These are phyloP conservation scores for Microdon myrmicae DNA, from an alignment of 2,888 invertebrate species.

Conservation along the genomic window DNA sequence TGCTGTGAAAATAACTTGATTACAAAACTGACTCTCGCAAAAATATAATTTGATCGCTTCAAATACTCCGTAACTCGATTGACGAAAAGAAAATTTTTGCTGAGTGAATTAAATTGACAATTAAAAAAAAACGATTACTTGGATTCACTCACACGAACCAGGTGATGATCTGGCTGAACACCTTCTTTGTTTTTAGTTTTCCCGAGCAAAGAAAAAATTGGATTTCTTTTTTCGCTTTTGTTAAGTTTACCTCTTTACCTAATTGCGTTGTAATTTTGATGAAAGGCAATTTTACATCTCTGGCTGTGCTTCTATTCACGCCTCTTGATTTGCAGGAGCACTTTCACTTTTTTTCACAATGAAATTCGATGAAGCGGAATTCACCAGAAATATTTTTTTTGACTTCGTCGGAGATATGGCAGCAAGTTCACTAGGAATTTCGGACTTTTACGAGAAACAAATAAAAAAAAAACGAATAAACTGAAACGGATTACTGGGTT, in stretches of 20 bases:
- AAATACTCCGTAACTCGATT: no score
- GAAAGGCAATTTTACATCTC: constrained; percentile 6
- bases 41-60: no score
- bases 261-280: constrained; percentile 32
- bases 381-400: constrained; percentile 7
- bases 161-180: no score
- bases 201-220: no score
- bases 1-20: no score
- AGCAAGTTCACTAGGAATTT: constrained; percentile 7
- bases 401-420: neutral
- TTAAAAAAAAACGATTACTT: no score
- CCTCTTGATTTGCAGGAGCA: constrained; percentile 13
- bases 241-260: no score
- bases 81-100: no score
- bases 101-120: no score
- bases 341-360: constrained; percentile 43
- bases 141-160: no score
- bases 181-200: constrained; percentile 17
- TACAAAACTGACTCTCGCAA: no score
- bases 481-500: constrained; percentile 21
- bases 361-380: constrained; percentile 17
- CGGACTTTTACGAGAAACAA: constrained; percentile 4
- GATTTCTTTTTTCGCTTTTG: constrained; percentile 14
- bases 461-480: no score
- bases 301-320: constrained; percentile 17